Evolutionary conservation across 1,140 invertebrate genomes (phyloP), one percentile per base, ranked within the genome.

Genomic region (Drosophila carrolli): DNA sequence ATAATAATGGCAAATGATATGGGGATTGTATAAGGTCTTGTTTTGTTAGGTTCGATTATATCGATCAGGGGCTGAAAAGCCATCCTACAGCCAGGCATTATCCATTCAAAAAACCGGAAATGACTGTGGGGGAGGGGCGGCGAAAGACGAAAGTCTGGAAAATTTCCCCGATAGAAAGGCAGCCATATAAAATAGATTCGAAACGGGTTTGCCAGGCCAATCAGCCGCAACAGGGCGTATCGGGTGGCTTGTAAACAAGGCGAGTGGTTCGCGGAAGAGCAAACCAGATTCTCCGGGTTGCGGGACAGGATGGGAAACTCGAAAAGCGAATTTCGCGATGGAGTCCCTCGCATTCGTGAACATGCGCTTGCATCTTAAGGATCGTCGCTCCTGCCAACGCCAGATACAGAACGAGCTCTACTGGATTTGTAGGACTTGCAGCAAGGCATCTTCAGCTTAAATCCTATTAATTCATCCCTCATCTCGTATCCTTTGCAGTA

Each of bases 361-460:
- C 77, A 89, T 89, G 84, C 84, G 81, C 81, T 89, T 72, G 85
- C 75, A 59, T 72, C 80, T 59, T 43, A 89, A 89, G 84, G 84
- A 89, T 89, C 80, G 67, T 78, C 55, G 54, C 62, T 67, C 47
- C 62, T 61, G 59, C 81, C 61, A 50, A 23, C 44, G 37, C 35
- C 66, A 70, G 51, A 57, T 41, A 71, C 44, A 35, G 16, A 71
- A 38, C 68, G 47, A 46, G 51, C 23, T 68, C 11, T 55, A 77
- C 11, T 47, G 57, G 61, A 84, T 77, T 89, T 88, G 83, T 88
- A 84, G 53, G 71, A 60, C 43, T 0, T 8, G 19, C 1, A 38
- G 8, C 29, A 37, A 10, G 4, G 23, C 2, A 0, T 2, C 19
- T 0, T 1, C 3, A 14, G 23, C 1, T 11, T n/a, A 8, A 44